Evolutionary conservation across 1,140 invertebrate genomes (phyloP), one percentile per base, ranked within the genome.

Genomic region (Nephotettix cincticeps): DNA sequence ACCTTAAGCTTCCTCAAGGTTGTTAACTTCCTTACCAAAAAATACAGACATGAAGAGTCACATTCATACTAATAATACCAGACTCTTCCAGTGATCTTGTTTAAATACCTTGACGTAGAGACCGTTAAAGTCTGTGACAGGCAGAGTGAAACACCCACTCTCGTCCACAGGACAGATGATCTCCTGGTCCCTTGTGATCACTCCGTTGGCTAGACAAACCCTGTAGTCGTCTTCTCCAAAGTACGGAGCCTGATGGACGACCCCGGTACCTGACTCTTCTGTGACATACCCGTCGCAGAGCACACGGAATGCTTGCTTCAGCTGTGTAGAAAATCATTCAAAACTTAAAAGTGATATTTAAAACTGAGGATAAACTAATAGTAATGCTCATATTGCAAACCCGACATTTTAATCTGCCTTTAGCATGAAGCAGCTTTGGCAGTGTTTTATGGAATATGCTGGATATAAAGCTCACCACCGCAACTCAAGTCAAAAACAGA

Each of bases 201-300:
- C 82, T 28, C 92, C 93, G 74, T 90, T 87, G 14, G 88, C 86
- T 23, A 97, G 80, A 78, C 94, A 97, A 64, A 96, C 91, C 25
- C 95, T 84, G 78, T 90, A 93, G 92, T 98, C 96, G 76, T 98
- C 95, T 83, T 99, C 98, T 76, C 98, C 98, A 86, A 99, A 99
- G 83, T 99, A 99, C 13, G 98, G 97, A 0, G 98, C 95, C 83
- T 99, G 96, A 81, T 99, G 98, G 27, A 99, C 98, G 76, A 99
- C 86, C n/a, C 98, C 98, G 9, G 98, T 99, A 85, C 98, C 98
- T 77, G 93, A 93, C 74, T 99, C 98, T 72, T 94, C 89, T 9
- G 96, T 98, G 0, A 99, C 97, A 84, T 99, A 99, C 11, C 82
- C 85, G 84, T 99, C 98, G 71, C 87, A 88, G 11, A 99, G 80